Conservation (phyloP, 2,113 vertebrate genomes). For the Gymnocephalus cernua region DNA sequence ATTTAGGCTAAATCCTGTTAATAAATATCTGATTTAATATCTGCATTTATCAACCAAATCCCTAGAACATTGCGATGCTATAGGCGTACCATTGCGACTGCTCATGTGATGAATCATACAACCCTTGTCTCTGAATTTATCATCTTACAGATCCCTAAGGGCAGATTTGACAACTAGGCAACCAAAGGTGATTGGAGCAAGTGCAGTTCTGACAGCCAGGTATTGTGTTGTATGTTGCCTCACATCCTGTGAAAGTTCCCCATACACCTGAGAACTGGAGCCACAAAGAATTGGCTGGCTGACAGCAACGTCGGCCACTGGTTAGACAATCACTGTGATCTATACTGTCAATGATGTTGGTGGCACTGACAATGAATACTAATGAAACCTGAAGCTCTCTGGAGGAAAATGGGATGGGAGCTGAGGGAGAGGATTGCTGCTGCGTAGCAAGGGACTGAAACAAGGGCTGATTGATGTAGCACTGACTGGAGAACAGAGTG, state of each 20-base stretch:
- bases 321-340: conserved; percentile 22
- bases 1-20: background rate
- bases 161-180: conserved; percentile 2
- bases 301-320: conserved; percentile 29
- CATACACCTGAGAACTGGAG: conserved; percentile 53
- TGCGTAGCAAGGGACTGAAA: conserved; percentile 44
- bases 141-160: conserved; percentile 18
- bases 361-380: conserved; percentile 65
- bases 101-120: background rate
- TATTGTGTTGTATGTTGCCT: conserved; percentile 31
- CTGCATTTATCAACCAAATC: background rate
- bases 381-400: conserved; percentile 66
- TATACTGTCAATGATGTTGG: conserved; percentile 23
- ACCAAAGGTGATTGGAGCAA: background rate
- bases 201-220: conserved; percentile 9
- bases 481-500: conserved; percentile 5
- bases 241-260: conserved; percentile 25
- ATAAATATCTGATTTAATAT: background rate
- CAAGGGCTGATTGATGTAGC: conserved; percentile 67
- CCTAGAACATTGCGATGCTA: background rate
- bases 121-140: background rate
- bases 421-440: conserved; percentile 59
- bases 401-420: conserved; percentile 45
- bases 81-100: background rate
- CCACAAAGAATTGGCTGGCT: conserved; percentile 11